These are phyloP conservation scores for Drosophila malerkotliana DNA, from an alignment of 1,140 invertebrate species.

Conservation along the genomic window DNA sequence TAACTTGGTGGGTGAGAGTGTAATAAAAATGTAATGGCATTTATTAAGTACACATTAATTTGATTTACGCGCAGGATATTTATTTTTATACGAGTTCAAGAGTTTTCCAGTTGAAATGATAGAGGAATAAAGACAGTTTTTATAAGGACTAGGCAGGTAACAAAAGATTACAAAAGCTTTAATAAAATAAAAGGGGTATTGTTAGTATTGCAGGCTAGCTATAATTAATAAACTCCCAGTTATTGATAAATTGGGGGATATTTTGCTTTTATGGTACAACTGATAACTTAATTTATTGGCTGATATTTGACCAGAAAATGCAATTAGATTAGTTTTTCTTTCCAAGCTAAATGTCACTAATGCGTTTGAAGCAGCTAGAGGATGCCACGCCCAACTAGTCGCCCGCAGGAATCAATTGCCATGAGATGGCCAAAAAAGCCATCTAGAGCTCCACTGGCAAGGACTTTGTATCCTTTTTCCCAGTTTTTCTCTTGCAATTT, in stretches of 20 bases:
- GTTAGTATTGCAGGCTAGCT: not conserved
- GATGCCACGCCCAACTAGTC: constrained; percentile 48
- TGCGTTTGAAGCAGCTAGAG: constrained; percentile 49
- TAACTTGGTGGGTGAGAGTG: constrained; percentile 17
- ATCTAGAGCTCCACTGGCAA: constrained; percentile 24
- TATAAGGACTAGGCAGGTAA: not conserved
- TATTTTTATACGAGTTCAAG: constrained; percentile 66
- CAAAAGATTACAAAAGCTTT: constrained; percentile 1
- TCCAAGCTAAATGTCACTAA: constrained; percentile 49
- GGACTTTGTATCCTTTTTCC: constrained; percentile 17
- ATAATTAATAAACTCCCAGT: not conserved
- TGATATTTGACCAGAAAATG: constrained; percentile 64
- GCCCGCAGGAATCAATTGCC: constrained; percentile 71
- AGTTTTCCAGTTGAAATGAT: constrained; percentile 8
- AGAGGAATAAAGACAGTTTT: not conserved
- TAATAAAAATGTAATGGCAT: constrained; percentile 74
- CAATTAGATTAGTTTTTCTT: constrained; percentile 51
- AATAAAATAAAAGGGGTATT: not conserved
- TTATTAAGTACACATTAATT: constrained; percentile 76
- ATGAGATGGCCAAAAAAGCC: constrained; percentile 45
- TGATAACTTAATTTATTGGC: constrained; percentile 54
- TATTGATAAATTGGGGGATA: constrained; percentile 9
- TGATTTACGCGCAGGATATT: constrained; percentile 64
- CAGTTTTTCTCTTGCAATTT: constrained; percentile 67
- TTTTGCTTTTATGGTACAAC: constrained; percentile 22